phyloP scores from a whole-genome alignment of 1,140 invertebrate genomes.

The Bombus soroeensis region DNA sequence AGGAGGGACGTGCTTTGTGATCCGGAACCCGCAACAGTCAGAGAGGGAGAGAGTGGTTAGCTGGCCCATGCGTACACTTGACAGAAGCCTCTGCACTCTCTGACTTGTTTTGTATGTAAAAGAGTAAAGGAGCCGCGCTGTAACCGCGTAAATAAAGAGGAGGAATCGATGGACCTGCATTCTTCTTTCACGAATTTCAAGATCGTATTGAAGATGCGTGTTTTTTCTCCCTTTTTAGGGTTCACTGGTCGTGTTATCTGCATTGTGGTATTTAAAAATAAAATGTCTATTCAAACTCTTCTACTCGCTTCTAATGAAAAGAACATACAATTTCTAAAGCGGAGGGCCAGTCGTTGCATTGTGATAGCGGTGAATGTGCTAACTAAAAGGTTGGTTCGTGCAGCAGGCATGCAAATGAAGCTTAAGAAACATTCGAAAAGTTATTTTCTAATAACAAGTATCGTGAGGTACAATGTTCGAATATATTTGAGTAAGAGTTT shows the following conservation, averaged over 20 bases:
- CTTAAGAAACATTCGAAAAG: no score
- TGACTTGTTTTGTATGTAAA: slow-evolving; percentile 28
- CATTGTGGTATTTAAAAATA: no score
- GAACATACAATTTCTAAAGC: no score
- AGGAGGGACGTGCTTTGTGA: slow-evolving; percentile 78
- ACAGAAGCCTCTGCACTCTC: background rate
- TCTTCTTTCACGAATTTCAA: background rate
- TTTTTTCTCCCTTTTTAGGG: background rate
- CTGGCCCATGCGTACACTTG: slow-evolving; percentile 49
- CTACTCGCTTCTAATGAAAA: no score
- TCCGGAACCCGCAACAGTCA: slow-evolving; percentile 69
- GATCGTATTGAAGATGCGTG: background rate
- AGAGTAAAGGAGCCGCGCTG: background rate
- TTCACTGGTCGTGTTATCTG: background rate
- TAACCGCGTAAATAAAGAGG: slow-evolving; percentile 28
- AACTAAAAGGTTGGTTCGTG: no score
- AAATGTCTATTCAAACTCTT: no score
- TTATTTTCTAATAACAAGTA: no score
- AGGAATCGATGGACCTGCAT: background rate
- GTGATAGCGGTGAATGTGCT: no score
- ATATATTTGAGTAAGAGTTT: no score
- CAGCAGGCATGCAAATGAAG: no score
- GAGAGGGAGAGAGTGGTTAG: background rate
- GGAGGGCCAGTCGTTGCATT: no score
- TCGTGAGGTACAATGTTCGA: no score